Conservation (phyloP, 2,797 vertebrate genomes). For the Spinus olivaceus region DNA sequence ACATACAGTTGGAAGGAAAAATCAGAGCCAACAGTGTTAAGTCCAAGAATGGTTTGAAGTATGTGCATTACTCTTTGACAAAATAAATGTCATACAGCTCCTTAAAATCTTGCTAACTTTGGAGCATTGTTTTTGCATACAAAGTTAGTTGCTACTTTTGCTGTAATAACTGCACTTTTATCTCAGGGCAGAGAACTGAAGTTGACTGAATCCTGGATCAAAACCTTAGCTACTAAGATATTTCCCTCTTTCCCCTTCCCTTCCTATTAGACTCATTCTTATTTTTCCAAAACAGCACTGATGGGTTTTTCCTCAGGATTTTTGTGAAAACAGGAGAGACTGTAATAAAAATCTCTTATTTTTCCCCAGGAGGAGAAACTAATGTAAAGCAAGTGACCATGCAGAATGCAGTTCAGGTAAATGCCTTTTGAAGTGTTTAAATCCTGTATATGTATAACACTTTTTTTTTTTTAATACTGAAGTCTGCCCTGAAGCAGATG, state of each 20-base stretch:
- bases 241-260: neutral
- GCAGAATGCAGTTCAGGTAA: constrained; percentile 78
- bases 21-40: neutral
- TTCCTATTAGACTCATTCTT: neutral
- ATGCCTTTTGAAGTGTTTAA: neutral
- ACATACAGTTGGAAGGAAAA: neutral
- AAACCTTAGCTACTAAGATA: neutral
- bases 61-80: neutral
- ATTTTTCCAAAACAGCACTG: neutral
- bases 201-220: neutral
- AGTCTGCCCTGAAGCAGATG: neutral
- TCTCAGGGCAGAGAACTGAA: neutral
- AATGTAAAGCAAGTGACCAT: constrained; percentile 60
- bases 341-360: constrained; percentile 9
- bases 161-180: neutral
- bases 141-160: neutral
- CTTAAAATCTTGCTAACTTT: neutral
- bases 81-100: neutral
- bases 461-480: neutral
- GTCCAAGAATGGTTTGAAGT: neutral
- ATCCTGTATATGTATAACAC: neutral
- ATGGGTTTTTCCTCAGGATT: neutral
- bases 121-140: neutral
- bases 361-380: constrained; percentile 57
- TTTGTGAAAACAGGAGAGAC: neutral